Base-by-base conservation (phyloP, 2,113 vertebrate species). In the Syngnathus floridae region DNA sequence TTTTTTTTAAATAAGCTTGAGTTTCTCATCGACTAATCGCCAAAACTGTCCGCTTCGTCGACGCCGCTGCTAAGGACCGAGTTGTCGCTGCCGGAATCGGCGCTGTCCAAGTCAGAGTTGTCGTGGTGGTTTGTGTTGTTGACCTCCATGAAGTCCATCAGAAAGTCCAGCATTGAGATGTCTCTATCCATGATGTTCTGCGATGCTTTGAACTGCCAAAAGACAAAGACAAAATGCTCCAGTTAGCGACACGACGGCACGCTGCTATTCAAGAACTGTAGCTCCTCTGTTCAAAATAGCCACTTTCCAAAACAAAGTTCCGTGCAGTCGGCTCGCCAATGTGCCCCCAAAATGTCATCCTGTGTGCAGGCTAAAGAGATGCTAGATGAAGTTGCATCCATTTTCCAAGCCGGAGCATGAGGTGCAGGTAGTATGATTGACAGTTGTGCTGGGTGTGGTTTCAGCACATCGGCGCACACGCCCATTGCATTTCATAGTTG, bases 61-160 rank as follows among this genome's bases (percentile, higher is more conserved):
- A 43, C 12, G 9, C 59, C 59, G 11, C 17, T 43, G 40, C 59
- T 61, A 40, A 17, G 35, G 21, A 26, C 12, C 1, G 59, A 61
- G 21, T 61, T 41, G n/a, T 61, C n/a, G 12, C 59, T 61, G 59
- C 13, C 40, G 6, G 40, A 41, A 13, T 61, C 59, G 5, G 38
- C 21, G 13, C 21, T 61, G 13, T 45, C 59, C 21, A 6, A 43
- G 59, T 43, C 59, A 2, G 12, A 61, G 59, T 43, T 8, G 12
- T 61, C 19, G 1, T 10, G n/a, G 13, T 61, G 38, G 37, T 26
- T 61, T 26, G 21, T 21, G 59, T 61, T 61, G 38, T 61, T 21
- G 12, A 10, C 40, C 59, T 61, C 59, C 59, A 61, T 61, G 40
- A 22, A 61, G 59, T 61, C 40, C 38, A 61, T 3, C 59, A 61